Evolutionary conservation across 2,888 invertebrate species (phyloP), one percentile per base, ranked within the genome.

Genomic region (Trachelus iudaicus): DNA sequence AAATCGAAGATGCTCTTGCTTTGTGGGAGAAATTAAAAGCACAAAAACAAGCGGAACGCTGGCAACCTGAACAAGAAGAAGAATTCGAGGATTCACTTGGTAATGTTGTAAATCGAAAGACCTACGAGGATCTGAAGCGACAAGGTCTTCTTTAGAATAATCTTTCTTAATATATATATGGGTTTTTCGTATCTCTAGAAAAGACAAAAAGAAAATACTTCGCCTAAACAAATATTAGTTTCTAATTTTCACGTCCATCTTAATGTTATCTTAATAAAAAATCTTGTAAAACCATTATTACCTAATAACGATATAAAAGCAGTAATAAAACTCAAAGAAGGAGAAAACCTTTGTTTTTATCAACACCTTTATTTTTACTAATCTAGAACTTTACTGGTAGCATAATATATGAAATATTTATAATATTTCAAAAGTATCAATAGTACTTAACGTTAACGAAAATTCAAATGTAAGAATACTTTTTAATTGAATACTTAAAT

Each of bases 1-100:
- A 98, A 90, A 99, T 99, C 86, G 99, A 99, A 92, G 99, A 99
- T 92, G 99, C 99, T 0, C 94, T 99, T 75, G 97, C 98, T 69
- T 92, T 99, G 81, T 99, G 99, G 99, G 98, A 99, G 89, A 99
- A 99, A 92, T 94, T 99, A 30, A 99, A 99, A 91, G 94, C 96
- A 12, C 97, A 97, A 88, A 99, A 99, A 89, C 98, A 98, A 89
- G 95, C 95, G 75, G 99, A 99, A 92, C 94, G 99, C 81, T 99
- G 98, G 96, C 97, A 97, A 85, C 98, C 98, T 0, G 98, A 99
- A 90, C 96, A 97, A 85, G 97, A 98, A 92, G 99, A 99, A 92
- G 99, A 99, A 89, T 99, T 97, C 92, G 99, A 99, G 92, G 99
- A 99, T 93, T 98, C 98, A 0, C 95, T 96, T 85, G 99, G 99